These are phyloP conservation scores for Cantharis nigra DNA, from an alignment of 2,888 invertebrate genomes.

Conservation along the genomic window DNA sequence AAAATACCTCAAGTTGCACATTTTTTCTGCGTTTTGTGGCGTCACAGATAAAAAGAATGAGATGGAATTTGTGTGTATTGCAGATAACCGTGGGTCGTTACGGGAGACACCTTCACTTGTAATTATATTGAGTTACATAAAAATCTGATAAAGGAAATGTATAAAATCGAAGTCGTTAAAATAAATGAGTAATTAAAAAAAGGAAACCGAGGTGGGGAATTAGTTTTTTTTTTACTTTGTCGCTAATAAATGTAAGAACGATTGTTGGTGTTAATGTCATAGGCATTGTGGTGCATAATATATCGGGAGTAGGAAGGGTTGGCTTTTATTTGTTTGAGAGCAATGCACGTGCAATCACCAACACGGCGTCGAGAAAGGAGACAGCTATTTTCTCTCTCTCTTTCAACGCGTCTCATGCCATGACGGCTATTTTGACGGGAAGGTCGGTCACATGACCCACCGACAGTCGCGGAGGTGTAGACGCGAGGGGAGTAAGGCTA, in stretches of 20 bases:
- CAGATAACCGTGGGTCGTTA: neutral
- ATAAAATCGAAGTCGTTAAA: neutral
- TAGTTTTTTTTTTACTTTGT: neutral
- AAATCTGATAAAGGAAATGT: neutral
- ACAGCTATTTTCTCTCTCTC: constrained; percentile 25
- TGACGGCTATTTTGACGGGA: constrained; percentile 78
- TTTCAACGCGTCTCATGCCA: constrained; percentile 34
- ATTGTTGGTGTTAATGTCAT: neutral
- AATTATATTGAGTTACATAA: neutral
- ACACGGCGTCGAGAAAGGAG: constrained; percentile 34
- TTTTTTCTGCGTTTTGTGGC: neutral
- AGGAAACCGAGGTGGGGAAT: neutral
- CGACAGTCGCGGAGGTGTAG: constrained; percentile 41
- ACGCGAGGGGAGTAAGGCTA: constrained; percentile 55
- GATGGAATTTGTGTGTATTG: neutral
- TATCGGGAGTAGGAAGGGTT: constrained; percentile 10
- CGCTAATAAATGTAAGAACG: neutral
- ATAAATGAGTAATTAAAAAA: neutral
- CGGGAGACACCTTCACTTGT: neutral
- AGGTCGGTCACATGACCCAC: constrained; percentile 78
- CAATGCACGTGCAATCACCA: constrained; percentile 36
- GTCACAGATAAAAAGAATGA: neutral
- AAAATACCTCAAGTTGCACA: neutral
- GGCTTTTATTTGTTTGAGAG: constrained; percentile 30
- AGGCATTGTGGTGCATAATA: constrained; percentile 10